Evolutionary conservation across 2,888 invertebrate genomes (phyloP).

Genomic region (Macrophya alboannulata): DNA sequence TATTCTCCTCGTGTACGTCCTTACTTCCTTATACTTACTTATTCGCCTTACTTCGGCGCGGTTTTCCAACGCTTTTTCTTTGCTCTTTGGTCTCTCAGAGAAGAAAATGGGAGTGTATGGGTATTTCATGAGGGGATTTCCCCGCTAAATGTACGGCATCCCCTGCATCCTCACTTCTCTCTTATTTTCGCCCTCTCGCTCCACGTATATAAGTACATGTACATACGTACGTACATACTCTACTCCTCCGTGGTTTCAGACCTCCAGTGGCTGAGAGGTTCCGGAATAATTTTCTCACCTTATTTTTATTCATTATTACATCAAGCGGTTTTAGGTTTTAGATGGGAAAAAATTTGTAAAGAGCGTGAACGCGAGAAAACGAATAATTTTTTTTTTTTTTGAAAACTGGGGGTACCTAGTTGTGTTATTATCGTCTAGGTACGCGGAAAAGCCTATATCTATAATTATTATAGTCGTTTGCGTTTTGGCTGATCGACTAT

Average conservation of each 20-base stretch:
- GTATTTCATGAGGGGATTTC: constrained; percentile 38
- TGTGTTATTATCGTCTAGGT: not conserved
- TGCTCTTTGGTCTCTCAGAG: not conserved
- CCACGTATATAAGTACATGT: not conserved
- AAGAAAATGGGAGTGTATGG: constrained; percentile 21
- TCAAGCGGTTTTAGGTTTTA: too few relatives aligned
- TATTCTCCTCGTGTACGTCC: not conserved
- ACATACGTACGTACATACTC: not conserved
- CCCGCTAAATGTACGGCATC: constrained; percentile 15
- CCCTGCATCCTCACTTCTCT: not conserved
- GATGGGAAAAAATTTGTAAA: too few relatives aligned
- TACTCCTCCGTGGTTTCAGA: constrained; percentile 5
- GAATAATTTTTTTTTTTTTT: not conserved
- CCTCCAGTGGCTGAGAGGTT: not conserved
- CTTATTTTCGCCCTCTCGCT: not conserved
- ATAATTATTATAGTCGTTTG: not conserved
- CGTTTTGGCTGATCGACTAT: constrained; percentile 17
- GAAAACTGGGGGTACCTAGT: too few relatives aligned
- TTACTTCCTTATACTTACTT: not conserved
- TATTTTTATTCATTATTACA: not conserved
- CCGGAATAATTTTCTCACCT: not conserved
- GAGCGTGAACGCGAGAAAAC: not conserved
- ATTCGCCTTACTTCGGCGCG: not conserved
- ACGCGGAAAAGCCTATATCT: not conserved
- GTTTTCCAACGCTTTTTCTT: not conserved